Base-by-base conservation (phyloP, 2,888 invertebrate genomes). In the Sisyra terminalis region DNA sequence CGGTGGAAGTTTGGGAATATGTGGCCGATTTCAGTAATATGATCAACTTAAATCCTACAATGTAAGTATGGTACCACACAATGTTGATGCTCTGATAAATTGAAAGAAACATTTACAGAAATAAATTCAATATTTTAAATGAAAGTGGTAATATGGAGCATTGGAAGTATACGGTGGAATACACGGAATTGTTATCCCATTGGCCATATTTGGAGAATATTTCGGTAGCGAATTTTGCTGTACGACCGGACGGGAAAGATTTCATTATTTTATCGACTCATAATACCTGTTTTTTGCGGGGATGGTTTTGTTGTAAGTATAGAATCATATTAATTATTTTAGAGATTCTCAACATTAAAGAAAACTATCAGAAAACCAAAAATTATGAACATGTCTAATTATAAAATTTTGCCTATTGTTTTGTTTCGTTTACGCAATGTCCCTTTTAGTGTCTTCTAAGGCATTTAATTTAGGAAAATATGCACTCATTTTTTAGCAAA, bases 1-100 rank as follows among this genome's bases (percentile, higher is more conserved):
- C 81, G 13, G 67, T 68, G 52, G 63, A 62, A 18, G 73, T 76
- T 29, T 81, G 81, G 80, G 78, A 79, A 57, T 80, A 69, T 58
- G 71, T 80, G n/a, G 75, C 80, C 1, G 81, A 81, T 60, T 81
- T 81, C 52, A 77, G 72, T 52, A 79, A 81, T 55, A 75, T 78
- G 72, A 71, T 71, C 52, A 64, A 67, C 49, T 61, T 82, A 24
- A 80, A 81, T 60, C 80, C 80, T 13, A 75, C 78, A 13, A 75
- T 82, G 82, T 81, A 62, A 71, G 75, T 67, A n/a, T n/a, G n/a
- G n/a, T n/a, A 49, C 34, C 18, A 29, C 2, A 11, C 24, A 15
- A 29, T 24, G 24, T 3, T 37, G 18, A 40, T 29, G 17, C 14
- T 15, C 15, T 9, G 10, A 34, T 10, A 44, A n/a, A n/a, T 17